phyloP scores from a whole-genome alignment of 2,113 vertebrate species.

The Pogonocichla stellata region DNA sequence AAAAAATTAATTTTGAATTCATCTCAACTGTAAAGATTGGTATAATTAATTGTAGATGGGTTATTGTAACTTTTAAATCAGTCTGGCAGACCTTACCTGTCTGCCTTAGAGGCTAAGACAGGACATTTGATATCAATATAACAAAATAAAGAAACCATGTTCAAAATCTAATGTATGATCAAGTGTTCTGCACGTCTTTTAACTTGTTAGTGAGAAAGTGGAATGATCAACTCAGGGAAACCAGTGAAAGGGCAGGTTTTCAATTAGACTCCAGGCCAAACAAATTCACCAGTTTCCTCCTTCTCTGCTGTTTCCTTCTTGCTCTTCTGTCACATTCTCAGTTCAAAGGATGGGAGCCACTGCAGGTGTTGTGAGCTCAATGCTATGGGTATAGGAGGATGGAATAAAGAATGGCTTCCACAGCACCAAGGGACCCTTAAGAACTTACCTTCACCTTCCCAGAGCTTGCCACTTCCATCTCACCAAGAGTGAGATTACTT shows the following conservation, averaged over 20 bases:
- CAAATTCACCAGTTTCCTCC: not conserved
- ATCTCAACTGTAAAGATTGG: not conserved
- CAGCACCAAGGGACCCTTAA: not conserved
- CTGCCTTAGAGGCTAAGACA: not conserved
- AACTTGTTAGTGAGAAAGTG: not conserved
- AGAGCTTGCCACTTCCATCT: not conserved
- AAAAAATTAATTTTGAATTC: not conserved
- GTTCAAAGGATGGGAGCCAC: not conserved
- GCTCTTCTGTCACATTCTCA: not conserved
- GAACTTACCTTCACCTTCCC: not conserved
- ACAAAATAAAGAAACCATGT: not conserved
- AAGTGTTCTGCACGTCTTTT: not conserved
- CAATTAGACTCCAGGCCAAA: not conserved
- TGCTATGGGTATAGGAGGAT: fast-evolving
- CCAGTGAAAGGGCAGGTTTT: not conserved
- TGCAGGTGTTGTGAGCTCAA: not conserved
- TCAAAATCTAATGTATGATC: not conserved
- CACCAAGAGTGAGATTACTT: not conserved
- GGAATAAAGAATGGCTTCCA: not conserved
- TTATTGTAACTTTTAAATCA: not conserved
- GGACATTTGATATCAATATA: not conserved
- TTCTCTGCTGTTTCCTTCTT: not conserved
- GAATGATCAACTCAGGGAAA: not conserved
- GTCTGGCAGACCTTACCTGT: not conserved
- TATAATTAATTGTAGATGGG: not conserved